Percentiles rank a stretch among this genome's conserved stretches.
Conservation (phyloP, 2,113 vertebrate species). For the Benitochromis conjunctus region DNA sequence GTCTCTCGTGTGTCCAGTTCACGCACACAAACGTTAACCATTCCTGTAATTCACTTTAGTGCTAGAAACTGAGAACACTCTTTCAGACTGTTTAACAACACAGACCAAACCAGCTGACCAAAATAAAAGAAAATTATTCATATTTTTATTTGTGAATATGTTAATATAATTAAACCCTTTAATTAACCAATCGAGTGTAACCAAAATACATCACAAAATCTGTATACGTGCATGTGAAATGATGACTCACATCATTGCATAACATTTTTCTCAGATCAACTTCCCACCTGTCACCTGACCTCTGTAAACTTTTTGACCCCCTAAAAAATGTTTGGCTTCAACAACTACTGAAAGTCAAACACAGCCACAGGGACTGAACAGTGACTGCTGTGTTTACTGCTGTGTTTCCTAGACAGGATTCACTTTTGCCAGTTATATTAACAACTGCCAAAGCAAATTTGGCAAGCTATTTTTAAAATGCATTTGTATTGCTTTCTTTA, state of each 20-base stretch:
- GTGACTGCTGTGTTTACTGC: background rate
- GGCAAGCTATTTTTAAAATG: background rate
- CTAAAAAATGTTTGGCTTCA: background rate
- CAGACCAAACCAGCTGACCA: background rate
- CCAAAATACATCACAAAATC: background rate
- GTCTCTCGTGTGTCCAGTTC: background rate
- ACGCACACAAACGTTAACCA: background rate
- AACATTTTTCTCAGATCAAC: background rate
- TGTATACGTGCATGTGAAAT: background rate
- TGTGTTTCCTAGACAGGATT: background rate
- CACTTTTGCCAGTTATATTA: background rate
- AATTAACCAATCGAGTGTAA: background rate
- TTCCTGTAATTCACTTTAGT: background rate
- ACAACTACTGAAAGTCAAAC: background rate
- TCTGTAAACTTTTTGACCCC: background rate
- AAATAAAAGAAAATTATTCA: background rate
- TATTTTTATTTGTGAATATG: background rate
- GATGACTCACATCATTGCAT: background rate
- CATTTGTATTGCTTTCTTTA: background rate
- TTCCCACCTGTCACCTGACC: background rate
- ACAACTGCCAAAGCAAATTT: background rate
- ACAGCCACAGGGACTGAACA: background rate
- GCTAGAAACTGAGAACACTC: background rate
- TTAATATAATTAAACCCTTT: background rate
- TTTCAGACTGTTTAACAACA: background rate